Base-by-base conservation (phyloP, 2,888 invertebrate species). In the Meandrusa payeni region DNA sequence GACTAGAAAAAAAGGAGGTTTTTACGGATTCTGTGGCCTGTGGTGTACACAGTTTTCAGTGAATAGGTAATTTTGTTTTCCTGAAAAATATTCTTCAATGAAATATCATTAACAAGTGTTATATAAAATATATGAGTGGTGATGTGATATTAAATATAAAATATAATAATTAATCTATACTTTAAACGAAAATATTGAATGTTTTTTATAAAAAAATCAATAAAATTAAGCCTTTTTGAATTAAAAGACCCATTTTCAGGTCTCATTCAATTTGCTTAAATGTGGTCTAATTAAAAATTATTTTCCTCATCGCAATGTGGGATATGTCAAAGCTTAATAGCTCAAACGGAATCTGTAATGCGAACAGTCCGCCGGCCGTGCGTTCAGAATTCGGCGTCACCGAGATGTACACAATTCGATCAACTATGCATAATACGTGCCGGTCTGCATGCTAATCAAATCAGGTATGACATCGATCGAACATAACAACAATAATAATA, bases 261-360 rank as follows among this genome's bases (percentile, higher is more conserved):
- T 24, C 12, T 23, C 3, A 31, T 37, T 17, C 31, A 5, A 22
- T 28, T 19, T 12, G 20, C 20, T 31, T 31, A 20, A 20, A 22
- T 32, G 7, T 9, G 6, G 15, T 31, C 22, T 44, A 33, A 44
- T 44, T 39, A 44, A 39, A 39, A 44, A 44, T 44, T 44, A 38
- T 39, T 44, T 44, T 44, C 12, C 27, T 27, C 26, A 22, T 38
- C 39, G n/a, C 9, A 28, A 44, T 27, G 27, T 10, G 33, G 17
- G 27, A 33, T 33, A 33, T 38, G 33, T 44, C 44, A 44, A 44
- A 44, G 39, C 28, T 20, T 23, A 34, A 44, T 44, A 15, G 9
- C 39, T 39, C 44, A 44, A 44, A 44, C 33, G 28, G 39, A 44
- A 44, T 44, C 11, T 27, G 33, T 22, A 33, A 37, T 23, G 19